A percentile compares a stretch with the other conserved stretches of the same genome.
Conservation (phyloP, 1,140 invertebrate genomes). For the Drosophila jambulina region DNA sequence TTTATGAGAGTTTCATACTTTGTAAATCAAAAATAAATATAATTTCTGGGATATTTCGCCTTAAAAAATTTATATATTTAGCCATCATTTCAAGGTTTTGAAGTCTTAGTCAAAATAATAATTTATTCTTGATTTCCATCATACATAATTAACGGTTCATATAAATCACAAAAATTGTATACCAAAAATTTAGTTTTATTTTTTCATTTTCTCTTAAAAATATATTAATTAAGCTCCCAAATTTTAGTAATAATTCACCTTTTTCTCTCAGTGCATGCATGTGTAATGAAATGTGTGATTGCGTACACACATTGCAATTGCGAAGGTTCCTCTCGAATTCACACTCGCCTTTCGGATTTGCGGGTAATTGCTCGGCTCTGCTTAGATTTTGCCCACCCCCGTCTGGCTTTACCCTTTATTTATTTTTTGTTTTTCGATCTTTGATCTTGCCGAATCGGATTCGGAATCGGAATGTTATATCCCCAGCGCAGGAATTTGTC, state of each 20-base stretch:
- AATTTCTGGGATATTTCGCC: background rate
- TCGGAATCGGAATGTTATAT: conserved; percentile 21
- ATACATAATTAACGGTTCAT: background rate
- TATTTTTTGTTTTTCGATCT: conserved; percentile 17
- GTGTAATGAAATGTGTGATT: conserved; percentile 36
- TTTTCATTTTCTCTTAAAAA: background rate
- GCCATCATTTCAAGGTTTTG: background rate
- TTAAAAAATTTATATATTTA: background rate
- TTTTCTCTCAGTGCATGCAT: conserved; percentile 19
- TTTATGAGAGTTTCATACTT: background rate
- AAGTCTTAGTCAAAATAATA: no score
- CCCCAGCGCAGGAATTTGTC: conserved; percentile 4
- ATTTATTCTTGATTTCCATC: background rate
- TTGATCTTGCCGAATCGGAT: conserved; percentile 42
- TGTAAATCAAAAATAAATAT: background rate
- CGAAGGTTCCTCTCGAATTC: conserved; percentile 44
- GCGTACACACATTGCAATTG: conserved; percentile 37
- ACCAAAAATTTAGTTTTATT: background rate
- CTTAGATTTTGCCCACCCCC: conserved; percentile 18
- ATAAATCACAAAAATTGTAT: background rate
- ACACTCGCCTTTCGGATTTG: conserved; percentile 48
- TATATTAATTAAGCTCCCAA: background rate
- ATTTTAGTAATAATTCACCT: background rate
- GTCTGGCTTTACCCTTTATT: background rate
- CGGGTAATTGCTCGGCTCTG: conserved; percentile 34